Conservation (phyloP, 2,888 invertebrate genomes). For the Crepidodera aurea region DNA sequence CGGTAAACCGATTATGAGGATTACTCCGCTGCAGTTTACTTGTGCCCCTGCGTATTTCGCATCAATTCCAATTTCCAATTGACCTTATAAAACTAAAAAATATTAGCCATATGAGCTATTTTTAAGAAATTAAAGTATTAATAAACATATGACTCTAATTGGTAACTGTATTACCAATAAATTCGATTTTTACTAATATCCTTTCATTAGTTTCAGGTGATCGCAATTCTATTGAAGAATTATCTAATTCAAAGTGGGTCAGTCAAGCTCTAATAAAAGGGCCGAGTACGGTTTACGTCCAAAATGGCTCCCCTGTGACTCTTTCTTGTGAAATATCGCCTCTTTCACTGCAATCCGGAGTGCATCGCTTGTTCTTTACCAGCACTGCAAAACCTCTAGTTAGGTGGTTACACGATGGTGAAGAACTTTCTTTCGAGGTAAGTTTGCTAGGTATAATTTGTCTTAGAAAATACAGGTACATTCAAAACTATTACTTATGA, state of each 20-base stretch:
- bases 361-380: constrained; percentile 44
- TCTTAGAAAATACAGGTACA: too few relatives aligned
- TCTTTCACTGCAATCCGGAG: constrained; percentile 41
- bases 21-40: too few relatives aligned
- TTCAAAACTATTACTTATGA: too few relatives aligned
- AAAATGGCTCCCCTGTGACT: constrained; percentile 65
- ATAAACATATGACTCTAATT: too few relatives aligned
- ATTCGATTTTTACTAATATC: too few relatives aligned
- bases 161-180: too few relatives aligned
- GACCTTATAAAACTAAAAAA: too few relatives aligned
- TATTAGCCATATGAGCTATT: too few relatives aligned
- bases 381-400: constrained; percentile 52
- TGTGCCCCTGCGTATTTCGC: too few relatives aligned
- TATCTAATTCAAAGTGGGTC: constrained; percentile 49
- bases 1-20: too few relatives aligned
- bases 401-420: constrained; percentile 67
- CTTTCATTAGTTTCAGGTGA: constrained; percentile 37
- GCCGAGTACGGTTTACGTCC: constrained; percentile 65
- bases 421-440: constrained; percentile 67
- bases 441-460: constrained; percentile 31
- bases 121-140: too few relatives aligned
- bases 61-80: too few relatives aligned
- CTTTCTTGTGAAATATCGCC: constrained; percentile 66
- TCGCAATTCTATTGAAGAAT: constrained; percentile 22
- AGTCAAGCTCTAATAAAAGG: constrained; percentile 65